Evolutionary conservation across 2,113 vertebrate genomes (phyloP).

Genomic region (Gadus macrocephalus): DNA sequence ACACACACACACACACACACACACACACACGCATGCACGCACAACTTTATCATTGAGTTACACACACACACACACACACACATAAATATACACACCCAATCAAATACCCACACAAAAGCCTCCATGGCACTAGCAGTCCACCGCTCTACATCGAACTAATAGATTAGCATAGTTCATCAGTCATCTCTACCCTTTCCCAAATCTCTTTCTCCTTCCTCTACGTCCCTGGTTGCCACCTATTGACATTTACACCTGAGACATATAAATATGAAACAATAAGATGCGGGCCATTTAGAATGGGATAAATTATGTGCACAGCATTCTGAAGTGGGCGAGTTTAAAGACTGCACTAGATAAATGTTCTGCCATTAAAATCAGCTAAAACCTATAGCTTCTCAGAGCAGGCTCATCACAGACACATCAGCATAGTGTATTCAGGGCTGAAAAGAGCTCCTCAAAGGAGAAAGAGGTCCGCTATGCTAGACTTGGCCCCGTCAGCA

Average conservation of each 20-base stretch:
- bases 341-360: too few species aligned
- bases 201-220: neutral
- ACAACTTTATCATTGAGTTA: too few species aligned
- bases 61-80: neutral
- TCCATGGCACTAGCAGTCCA: neutral
- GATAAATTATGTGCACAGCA: too few species aligned
- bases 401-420: too few species aligned
- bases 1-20: neutral
- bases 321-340: too few species aligned
- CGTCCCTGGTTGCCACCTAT: neutral
- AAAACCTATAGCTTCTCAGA: too few species aligned
- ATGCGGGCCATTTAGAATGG: too few species aligned
- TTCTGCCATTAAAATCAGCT: too few species aligned
- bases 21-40: too few species aligned
- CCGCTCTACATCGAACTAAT: slow-evolving; percentile 9
- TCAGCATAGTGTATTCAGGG: slow-evolving; percentile 13
- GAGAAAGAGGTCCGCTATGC: slow-evolving; percentile 32
- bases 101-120: slow-evolving; percentile 4
- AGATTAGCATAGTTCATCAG: slow-evolving; percentile 8
- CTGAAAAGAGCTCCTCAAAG: slow-evolving; percentile 40
- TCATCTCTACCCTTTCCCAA: slow-evolving; percentile 15
- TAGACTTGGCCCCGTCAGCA: slow-evolving; percentile 45
- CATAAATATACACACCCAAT: neutral
- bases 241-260: neutral
- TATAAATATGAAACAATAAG: too few species aligned